These are phyloP conservation scores for Norana najaformis DNA, from an alignment of 2,888 invertebrate species.

Conservation along the genomic window DNA sequence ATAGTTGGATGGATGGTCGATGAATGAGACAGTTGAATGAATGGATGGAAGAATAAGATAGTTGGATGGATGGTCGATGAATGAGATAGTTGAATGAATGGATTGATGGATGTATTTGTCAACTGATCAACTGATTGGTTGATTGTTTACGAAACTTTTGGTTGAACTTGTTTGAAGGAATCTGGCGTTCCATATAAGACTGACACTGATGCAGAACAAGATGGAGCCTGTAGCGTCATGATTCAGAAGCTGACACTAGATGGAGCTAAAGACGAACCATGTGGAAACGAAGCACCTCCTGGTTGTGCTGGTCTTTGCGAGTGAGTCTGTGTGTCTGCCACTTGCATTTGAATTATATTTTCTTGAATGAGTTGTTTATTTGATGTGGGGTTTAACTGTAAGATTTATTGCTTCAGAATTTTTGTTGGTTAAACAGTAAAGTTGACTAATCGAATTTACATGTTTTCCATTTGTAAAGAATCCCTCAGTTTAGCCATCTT, in stretches of 20 bases:
- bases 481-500: not conserved
- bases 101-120: not conserved
- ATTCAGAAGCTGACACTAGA: constrained; percentile 39
- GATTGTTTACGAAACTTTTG: not conserved
- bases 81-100: no score
- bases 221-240: constrained; percentile 34
- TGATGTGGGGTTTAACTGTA: not conserved
- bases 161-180: not conserved
- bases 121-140: accelerated
- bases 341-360: not conserved
- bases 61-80: not conserved
- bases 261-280: constrained; percentile 73
- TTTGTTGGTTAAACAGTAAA: not conserved
- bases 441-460: no score
- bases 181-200: not conserved
- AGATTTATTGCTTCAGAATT: not conserved
- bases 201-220: constrained; percentile 25
- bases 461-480: no score
- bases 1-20: not conserved
- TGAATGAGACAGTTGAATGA: no score
- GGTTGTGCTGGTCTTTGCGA: constrained; percentile 87
- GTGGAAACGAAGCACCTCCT: constrained; percentile 76
- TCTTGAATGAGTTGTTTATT: no score
- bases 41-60: not conserved
- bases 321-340: constrained; percentile 67